Evolutionary conservation across 2,113 vertebrate genomes (phyloP).

Genomic region (Corynorhinus townsendii): DNA sequence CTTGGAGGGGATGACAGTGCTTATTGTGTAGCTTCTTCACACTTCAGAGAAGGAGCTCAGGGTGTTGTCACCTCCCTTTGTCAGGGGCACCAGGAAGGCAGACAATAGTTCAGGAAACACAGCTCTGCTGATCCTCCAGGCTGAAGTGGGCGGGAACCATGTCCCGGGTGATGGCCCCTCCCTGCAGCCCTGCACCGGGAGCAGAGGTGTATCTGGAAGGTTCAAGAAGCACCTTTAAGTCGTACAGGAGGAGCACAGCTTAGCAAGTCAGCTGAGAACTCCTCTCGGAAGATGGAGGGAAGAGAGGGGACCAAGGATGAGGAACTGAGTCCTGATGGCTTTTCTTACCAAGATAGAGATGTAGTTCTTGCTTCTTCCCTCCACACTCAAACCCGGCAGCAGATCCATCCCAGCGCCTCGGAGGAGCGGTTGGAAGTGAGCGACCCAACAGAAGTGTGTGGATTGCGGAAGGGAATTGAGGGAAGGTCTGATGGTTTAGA

Average conservation of each 20-base stretch:
- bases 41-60: no score
- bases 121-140: not conserved
- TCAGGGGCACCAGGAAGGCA: not conserved
- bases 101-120: rapidly evolving
- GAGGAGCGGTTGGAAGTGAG: not conserved
- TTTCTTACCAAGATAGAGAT: not conserved
- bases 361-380: not conserved
- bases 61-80: rapidly evolving
- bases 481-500: not conserved
- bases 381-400: not conserved
- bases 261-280: not conserved
- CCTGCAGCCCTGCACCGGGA: not conserved
- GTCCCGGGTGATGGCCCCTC: no score
- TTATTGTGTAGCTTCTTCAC: not conserved
- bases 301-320: not conserved
- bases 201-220: not conserved
- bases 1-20: not conserved
- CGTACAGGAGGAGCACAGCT: not conserved
- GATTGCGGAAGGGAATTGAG: not conserved
- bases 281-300: not conserved
- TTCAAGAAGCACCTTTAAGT: not conserved
- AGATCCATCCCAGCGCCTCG: not conserved
- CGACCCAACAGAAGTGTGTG: rapidly evolving
- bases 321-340: not conserved
- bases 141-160: no score